phyloP scores from a whole-genome alignment of 2,113 vertebrate species.

The Pygoscelis antarcticus region DNA sequence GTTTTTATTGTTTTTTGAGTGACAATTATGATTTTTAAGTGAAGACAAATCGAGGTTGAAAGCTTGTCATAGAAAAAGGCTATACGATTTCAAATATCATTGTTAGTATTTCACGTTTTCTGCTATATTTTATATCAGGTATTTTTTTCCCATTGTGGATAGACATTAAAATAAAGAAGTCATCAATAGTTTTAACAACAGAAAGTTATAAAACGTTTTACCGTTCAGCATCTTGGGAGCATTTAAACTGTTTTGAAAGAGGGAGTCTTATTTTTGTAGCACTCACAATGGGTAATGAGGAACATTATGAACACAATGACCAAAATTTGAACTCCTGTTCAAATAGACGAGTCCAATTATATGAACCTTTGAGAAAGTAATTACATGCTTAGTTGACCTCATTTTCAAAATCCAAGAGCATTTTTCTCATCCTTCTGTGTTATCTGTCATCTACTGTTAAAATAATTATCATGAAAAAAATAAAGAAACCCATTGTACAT shows the following conservation, averaged over 20 bases:
- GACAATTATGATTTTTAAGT: background rate
- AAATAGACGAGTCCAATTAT: background rate
- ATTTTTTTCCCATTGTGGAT: background rate
- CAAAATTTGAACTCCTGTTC: background rate
- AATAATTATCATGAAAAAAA: background rate
- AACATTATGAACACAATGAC: background rate
- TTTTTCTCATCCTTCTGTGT: background rate
- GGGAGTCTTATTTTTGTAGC: background rate
- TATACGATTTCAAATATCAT: background rate
- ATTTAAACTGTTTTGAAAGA: background rate
- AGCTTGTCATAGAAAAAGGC: background rate
- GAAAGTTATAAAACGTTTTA: background rate
- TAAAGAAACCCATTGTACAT: background rate
- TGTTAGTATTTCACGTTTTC: background rate
- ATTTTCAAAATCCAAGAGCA: background rate
- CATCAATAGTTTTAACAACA: background rate
- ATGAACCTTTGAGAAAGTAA: background rate
- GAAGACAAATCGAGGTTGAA: background rate
- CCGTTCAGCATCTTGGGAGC: background rate
- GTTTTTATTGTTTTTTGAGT: background rate
- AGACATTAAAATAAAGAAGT: background rate
- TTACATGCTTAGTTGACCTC: background rate
- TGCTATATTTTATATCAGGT: background rate
- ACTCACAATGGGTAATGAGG: background rate
- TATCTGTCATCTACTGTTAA: background rate